Evolutionary conservation across 2,888 invertebrate species (phyloP), one percentile per base, ranked within the genome.

Genomic region (Siphonodentalium dalli): DNA sequence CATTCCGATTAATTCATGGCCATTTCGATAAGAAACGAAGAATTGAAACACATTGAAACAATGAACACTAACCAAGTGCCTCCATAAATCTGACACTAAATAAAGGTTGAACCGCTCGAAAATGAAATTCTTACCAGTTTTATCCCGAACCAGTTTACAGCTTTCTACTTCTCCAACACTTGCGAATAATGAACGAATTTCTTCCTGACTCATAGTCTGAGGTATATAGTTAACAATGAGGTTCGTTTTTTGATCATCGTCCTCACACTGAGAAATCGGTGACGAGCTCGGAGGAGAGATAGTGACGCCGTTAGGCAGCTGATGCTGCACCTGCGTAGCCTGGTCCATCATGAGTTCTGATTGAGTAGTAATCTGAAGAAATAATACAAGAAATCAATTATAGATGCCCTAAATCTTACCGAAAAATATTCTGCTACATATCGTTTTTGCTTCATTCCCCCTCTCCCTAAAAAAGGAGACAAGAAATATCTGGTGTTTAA

Each of bases 121-220:
- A n/a, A n/a, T n/a, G n/a, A n/a, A n/a, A n/a, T n/a, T n/a, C 85
- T 83, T 83, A 90, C 90, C 95, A 82, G 96, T 96, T 86, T 99
- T 99, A 85, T 99, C 99, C 68, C 98, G 87, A 80, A 99, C 98
- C 80, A 99, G 87, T 85, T 99, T 99, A 85, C 99, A 99, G 74
- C 94, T 95, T 84, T 99, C 99, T 62, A 99, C 95, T 83, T 98
- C 98, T 54, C 99, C 99, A 80, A 99, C 96, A 82, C 93, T 94
- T 51, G 95, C 93, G 85, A 99, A 99, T 49, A 99, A 87, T 53
- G 95, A 93, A 63, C 97, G 88, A 66, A 99, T 98, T 84, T 98
- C 98, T 84, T 98, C 98, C 85, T 99, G 98, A 52, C 95, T 95
- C 99, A 99, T 99, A 74, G 93, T 96, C 86, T 99, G 99, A 61